Conservation (phyloP, 2,797 vertebrate species). For the Acomys russatus region DNA sequence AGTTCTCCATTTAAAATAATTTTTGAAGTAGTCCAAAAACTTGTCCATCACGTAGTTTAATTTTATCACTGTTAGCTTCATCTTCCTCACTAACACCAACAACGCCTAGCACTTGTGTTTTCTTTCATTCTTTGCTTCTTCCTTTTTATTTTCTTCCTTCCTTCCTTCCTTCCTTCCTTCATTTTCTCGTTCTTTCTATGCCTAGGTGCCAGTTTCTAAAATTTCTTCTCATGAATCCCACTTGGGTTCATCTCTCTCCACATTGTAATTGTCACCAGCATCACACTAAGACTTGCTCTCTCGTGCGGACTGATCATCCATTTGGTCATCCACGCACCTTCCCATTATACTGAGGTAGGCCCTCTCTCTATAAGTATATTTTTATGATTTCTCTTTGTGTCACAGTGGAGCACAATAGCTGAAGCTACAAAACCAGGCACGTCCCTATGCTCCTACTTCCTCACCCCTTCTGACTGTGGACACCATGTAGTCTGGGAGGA, state of each 20-base stretch:
- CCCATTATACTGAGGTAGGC: not conserved
- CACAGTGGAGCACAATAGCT: not conserved
- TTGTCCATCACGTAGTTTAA: not conserved
- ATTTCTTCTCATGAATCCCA: not conserved
- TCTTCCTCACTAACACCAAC: not conserved
- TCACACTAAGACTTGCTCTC: not conserved
- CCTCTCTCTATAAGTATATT: not conserved
- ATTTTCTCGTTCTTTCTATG: too few relatives aligned
- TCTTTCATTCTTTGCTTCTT: not conserved
- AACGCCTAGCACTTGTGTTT: not conserved
- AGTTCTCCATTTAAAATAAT: not conserved
- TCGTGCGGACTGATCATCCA: not conserved
- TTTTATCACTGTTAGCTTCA: not conserved
- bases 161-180: not conserved
- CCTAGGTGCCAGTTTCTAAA: not conserved
- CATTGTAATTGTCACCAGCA: not conserved
- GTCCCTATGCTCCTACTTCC: not conserved
- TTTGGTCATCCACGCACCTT: not conserved
- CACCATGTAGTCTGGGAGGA: not conserved
- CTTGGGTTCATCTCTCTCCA: not conserved
- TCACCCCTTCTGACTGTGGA: not conserved
- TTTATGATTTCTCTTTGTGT: not conserved
- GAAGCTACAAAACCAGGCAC: not conserved
- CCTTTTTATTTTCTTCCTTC: not conserved
- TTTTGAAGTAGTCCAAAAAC: not conserved